A percentile compares a stretch with the other conserved stretches of the same genome.
Conservation (phyloP, 2,888 invertebrate genomes). For the Dynastes maya region DNA sequence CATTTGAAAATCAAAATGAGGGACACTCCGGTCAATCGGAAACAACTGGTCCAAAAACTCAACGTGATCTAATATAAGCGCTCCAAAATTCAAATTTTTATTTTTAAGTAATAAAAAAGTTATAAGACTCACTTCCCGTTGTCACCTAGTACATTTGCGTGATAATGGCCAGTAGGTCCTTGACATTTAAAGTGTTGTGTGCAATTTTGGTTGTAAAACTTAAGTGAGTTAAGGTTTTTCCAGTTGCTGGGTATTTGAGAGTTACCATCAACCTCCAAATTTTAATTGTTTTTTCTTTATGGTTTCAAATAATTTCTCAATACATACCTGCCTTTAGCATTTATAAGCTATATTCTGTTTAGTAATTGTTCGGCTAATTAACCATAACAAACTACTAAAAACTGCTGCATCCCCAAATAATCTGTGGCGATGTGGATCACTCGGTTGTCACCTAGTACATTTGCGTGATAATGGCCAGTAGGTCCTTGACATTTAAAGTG, state of each 20-base stretch:
- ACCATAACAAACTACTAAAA: conserved; percentile 5
- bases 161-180: background rate
- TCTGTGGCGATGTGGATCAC: background rate
- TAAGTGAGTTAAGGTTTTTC: background rate
- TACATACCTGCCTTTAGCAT: conserved; percentile 12
- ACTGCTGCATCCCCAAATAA: conserved; percentile 4
- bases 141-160: background rate
- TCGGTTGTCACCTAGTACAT: no score
- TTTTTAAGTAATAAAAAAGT: no score
- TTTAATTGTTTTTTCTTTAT: background rate
- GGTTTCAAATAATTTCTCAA: background rate
- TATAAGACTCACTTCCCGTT: background rate
- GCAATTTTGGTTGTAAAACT: background rate
- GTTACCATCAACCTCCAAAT: conserved; percentile 2
- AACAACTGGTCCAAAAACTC: no score
- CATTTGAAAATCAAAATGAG: no score
- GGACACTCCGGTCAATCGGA: no score
- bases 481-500: no score
- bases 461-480: no score
- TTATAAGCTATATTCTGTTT: background rate
- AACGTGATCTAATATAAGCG: no score
- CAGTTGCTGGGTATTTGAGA: background rate
- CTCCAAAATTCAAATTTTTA: no score
- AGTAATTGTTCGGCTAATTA: background rate
- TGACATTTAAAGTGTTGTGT: conserved; percentile 2